A percentile compares a stretch with the other conserved stretches of the same genome.
Conservation (phyloP, 2,797 vertebrate genomes). For the Arctocebus calabarensis region DNA sequence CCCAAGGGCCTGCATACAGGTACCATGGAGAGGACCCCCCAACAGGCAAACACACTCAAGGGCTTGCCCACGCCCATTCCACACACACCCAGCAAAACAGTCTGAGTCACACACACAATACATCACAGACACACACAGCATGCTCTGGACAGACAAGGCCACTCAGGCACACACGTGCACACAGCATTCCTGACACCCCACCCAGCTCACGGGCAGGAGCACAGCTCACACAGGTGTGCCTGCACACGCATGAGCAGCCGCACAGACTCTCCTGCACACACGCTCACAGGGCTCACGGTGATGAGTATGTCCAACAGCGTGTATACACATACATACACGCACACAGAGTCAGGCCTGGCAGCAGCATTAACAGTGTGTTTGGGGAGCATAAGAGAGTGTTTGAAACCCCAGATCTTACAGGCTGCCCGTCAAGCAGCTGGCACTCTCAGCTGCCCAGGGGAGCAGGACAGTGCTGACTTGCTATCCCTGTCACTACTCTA, state of each 20-base stretch:
- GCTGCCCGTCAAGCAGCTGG: not conserved
- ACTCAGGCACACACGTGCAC: not conserved
- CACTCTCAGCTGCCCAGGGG: not conserved
- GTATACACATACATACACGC: not conserved
- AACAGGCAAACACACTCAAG: not conserved
- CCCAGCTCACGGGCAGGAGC: too few species aligned
- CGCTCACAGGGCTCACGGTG: not conserved
- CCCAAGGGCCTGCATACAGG: fast-evolving
- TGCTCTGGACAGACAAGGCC: not conserved
- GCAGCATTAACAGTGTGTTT: not conserved
- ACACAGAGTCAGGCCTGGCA: not conserved
- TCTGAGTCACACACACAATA: not conserved
- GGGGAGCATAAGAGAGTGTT: not conserved
- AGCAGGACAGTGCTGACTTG: not conserved
- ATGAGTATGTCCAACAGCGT: too few species aligned
- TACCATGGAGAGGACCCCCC: fast-evolving
- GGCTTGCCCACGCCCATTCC: not conserved
- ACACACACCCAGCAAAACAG: not conserved
- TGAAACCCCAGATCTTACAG: not conserved
- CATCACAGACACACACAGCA: not conserved
- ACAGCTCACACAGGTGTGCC: too few species aligned
- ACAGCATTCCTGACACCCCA: not conserved
- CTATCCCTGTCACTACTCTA: too few species aligned
- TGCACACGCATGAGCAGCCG: not conserved
- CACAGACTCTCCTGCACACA: not conserved